These are phyloP conservation scores for Enteromius treurensis DNA, from an alignment of 2,797 vertebrate species.

Conservation along the genomic window DNA sequence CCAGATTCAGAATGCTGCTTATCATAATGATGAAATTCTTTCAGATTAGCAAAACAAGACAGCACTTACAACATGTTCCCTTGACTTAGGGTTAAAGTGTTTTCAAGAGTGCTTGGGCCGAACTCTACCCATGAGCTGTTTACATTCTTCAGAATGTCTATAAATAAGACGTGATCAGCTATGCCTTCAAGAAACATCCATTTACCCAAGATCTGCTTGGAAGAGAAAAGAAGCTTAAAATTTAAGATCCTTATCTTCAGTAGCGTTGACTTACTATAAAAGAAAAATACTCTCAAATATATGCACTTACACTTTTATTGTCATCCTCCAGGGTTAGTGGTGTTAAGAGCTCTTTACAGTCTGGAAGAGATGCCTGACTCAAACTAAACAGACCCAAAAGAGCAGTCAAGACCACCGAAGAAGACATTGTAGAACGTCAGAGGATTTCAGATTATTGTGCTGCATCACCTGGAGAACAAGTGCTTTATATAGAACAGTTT, in stretches of 20 bases:
- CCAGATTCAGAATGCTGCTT: not conserved
- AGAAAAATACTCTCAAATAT: not conserved
- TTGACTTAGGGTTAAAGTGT: slow-evolving; percentile 14
- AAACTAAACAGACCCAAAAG: slow-evolving; percentile 23
- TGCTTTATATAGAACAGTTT: slow-evolving; percentile 18
- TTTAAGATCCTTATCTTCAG: not conserved
- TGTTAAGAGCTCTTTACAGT: slow-evolving; percentile 43
- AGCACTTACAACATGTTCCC: slow-evolving; percentile 45
- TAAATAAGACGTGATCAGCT: slow-evolving; percentile 6
- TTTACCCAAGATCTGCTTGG: slow-evolving; percentile 46
- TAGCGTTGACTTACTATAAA: not conserved
- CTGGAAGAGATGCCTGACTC: slow-evolving; percentile 7
- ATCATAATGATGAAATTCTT: not conserved
- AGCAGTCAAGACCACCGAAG: slow-evolving; percentile 13
- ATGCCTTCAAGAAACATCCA: slow-evolving; percentile 46
- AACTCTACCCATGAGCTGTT: slow-evolving; percentile 49
- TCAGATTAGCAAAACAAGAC: not conserved
- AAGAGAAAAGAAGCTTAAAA: slow-evolving; percentile 13
- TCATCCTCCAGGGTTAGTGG: slow-evolving; percentile 23
- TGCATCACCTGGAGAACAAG: not conserved
- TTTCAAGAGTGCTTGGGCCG: not conserved
- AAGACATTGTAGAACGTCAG: slow-evolving; percentile 5
- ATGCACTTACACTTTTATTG: slow-evolving; percentile 34
- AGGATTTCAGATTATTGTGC: not conserved
- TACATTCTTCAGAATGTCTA: not conserved